phyloP scores from a whole-genome alignment of 2,113 vertebrate genomes.

The Myrmophylax atrothorax region DNA sequence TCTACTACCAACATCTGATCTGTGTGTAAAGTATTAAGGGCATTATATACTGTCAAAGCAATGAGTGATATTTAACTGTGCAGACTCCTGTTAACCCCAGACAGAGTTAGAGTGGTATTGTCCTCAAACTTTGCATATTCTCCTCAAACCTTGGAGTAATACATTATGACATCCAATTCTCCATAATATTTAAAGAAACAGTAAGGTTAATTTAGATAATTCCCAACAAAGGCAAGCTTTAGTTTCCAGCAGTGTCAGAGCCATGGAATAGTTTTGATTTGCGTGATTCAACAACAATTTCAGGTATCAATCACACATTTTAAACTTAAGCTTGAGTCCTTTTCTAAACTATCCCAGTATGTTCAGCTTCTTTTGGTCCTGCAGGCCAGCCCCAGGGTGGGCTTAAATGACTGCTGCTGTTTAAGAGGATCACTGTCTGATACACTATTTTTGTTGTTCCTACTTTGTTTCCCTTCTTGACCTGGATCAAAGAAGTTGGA shows the following conservation, averaged over 20 bases:
- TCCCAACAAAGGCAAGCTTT: not conserved
- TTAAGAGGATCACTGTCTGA: not conserved
- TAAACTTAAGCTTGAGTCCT: not conserved
- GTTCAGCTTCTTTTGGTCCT: not conserved
- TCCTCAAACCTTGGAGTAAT: not conserved
- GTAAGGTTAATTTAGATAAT: not conserved
- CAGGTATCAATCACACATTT: not conserved
- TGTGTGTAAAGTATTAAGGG: conserved; percentile 12
- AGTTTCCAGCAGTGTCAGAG: not conserved
- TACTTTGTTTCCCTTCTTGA: not conserved
- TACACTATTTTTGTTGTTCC: not conserved
- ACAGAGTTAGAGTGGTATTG: not conserved
- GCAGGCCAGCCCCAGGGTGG: not conserved
- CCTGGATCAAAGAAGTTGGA: not conserved
- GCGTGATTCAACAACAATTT: not conserved
- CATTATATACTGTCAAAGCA: conserved; percentile 7
- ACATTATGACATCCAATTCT: not conserved
- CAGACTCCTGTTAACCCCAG: not conserved
- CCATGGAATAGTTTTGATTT: not conserved
- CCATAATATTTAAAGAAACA: not conserved
- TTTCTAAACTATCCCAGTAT: not conserved
- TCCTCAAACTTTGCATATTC: not conserved
- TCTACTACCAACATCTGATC: conserved; percentile 7
- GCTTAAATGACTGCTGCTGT: not conserved
- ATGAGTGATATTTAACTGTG: conserved; percentile 7